Conservation (phyloP, 1,140 invertebrate genomes). For the Temnothorax nylanderi region DNA sequence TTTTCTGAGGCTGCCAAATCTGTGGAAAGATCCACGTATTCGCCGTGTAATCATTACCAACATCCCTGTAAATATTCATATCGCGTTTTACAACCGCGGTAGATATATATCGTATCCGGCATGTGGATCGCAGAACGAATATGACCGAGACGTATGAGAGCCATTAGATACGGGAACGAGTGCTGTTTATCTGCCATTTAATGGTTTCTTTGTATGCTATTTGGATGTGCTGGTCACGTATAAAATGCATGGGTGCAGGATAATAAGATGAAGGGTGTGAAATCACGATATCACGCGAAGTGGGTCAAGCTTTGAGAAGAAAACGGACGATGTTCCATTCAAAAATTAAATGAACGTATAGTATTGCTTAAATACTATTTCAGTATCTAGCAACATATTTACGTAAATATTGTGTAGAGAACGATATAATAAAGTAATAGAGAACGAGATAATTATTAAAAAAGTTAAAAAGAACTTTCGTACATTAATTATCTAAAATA, state of each 20-base stretch:
- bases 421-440: neutral
- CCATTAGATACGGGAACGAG: conserved; percentile 63
- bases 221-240: conserved; percentile 57
- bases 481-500: neutral
- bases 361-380: neutral
- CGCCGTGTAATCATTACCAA: conserved; percentile 52
- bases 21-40: conserved; percentile 10
- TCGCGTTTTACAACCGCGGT: conserved; percentile 59
- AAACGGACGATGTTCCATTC: neutral
- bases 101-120: conserved; percentile 56
- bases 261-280: conserved; percentile 48
- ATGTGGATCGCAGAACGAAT: conserved; percentile 65
- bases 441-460: neutral
- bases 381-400: neutral
- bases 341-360: conserved; percentile 25
- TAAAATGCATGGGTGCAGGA: conserved; percentile 39
- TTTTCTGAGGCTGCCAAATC: conserved; percentile 13
- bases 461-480: neutral
- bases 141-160: conserved; percentile 66
- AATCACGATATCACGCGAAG: conserved; percentile 32
- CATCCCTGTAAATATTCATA: conserved; percentile 72
- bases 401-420: neutral
- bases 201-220: conserved; percentile 49
- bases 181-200: conserved; percentile 72
- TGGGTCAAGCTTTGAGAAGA: conserved; percentile 26